Percentiles rank a stretch among this genome's conserved stretches.
phyloP scores from a whole-genome alignment of 2,888 invertebrate species.

The Caenorhabditis sp. region DNA sequence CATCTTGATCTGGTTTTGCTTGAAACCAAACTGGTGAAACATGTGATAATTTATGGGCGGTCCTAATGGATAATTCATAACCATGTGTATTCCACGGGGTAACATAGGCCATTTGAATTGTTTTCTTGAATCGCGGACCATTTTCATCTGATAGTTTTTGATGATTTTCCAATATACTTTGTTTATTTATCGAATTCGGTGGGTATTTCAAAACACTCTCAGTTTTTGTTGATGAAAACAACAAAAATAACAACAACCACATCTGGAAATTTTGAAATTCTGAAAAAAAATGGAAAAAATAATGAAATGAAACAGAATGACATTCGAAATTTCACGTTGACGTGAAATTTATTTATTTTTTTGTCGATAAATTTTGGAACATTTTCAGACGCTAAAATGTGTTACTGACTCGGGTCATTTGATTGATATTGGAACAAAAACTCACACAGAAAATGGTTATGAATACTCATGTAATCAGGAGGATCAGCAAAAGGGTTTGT shows the following conservation, averaged over 20 bases:
- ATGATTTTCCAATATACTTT: too few relatives aligned
- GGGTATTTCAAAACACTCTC: too few relatives aligned
- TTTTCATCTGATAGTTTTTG: background rate
- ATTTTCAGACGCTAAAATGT: conserved; percentile 61
- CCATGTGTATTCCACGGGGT: conserved; percentile 98
- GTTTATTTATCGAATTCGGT: too few relatives aligned
- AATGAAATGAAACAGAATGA: background rate
- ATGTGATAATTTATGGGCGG: conserved; percentile 85
- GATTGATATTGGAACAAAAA: conserved; percentile 56
- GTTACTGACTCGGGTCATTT: conserved; percentile 57
- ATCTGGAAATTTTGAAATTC: background rate
- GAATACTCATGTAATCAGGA: conserved; percentile 51
- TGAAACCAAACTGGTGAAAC: conserved; percentile 96
- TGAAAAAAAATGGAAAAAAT: background rate
- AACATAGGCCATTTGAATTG: conserved; percentile 80
- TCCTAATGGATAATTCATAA: conserved; percentile 88
- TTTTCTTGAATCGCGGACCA: background rate
- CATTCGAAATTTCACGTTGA: background rate
- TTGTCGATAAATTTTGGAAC: too few relatives aligned
- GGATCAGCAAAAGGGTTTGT: conserved; percentile 13
- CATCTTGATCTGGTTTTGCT: conserved; percentile 46
- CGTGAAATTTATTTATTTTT: too few relatives aligned
- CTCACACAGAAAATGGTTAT: conserved; percentile 40
- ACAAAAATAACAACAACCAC: background rate
- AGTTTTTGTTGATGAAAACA: background rate